Conservation (phyloP, 2,113 vertebrate species). For the Isurus oxyrinchus region DNA sequence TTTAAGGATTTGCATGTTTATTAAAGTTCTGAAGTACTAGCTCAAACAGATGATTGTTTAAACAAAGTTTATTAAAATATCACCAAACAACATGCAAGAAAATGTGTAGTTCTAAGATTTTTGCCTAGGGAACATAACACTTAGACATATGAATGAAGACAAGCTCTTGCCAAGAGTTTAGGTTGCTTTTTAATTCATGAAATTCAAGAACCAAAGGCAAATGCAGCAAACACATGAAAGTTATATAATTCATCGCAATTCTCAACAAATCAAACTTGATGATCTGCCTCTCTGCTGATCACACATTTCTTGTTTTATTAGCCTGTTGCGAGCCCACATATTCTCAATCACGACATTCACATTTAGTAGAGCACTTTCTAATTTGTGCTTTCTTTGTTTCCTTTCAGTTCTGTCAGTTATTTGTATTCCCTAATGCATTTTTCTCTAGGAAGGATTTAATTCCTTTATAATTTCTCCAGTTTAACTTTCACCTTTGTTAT, state of each 20-base stretch:
- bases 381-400: neutral
- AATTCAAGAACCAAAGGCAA: neutral
- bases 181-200: neutral
- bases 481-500: neutral
- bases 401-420: neutral
- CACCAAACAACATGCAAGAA: neutral
- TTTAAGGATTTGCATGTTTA: neutral
- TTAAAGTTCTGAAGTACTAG: neutral
- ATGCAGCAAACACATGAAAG: neutral
- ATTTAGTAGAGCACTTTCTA: neutral
- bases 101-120: neutral
- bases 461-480: neutral
- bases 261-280: neutral
- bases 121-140: neutral
- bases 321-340: neutral
- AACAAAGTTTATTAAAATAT: neutral
- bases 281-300: neutral
- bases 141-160: neutral
- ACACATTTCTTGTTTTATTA: neutral
- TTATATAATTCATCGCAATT: neutral
- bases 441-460: neutral
- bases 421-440: neutral
- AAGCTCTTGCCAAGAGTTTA: neutral
- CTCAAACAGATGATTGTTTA: neutral
- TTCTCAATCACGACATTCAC: neutral